Evolutionary conservation across 2,113 vertebrate genomes (phyloP).

Genomic region (Crotalus tigris): DNA sequence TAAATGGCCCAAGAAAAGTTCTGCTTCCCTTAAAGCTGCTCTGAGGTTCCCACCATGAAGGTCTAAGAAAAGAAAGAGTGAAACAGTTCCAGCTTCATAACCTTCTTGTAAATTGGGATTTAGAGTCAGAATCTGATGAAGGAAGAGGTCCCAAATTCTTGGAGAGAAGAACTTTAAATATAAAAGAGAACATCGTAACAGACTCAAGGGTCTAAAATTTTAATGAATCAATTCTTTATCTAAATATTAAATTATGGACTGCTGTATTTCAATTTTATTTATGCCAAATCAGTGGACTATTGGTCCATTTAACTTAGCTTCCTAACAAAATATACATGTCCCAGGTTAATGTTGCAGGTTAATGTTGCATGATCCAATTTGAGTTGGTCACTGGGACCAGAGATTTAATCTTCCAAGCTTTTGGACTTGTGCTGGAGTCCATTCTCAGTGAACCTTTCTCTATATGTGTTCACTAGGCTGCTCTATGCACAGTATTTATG

Average conservation of each 20-base stretch:
- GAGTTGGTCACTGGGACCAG: neutral
- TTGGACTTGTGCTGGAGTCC: neutral
- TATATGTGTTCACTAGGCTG: neutral
- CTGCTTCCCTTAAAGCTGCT: slow-evolving; percentile 78
- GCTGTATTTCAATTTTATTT: neutral
- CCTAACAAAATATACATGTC: neutral
- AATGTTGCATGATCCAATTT: neutral
- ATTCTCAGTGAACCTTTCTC: neutral
- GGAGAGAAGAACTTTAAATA: slow-evolving; percentile 90
- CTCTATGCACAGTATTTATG: neutral
- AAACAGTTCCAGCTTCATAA: slow-evolving; percentile 55
- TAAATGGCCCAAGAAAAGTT: slow-evolving; percentile 47
- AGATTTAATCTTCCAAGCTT: neutral
- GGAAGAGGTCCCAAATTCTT: slow-evolving; percentile 81
- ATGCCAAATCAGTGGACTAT: neutral
- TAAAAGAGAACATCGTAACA: slow-evolving; percentile 82
- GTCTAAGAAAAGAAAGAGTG: slow-evolving; percentile 57
- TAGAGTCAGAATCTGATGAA: slow-evolving; percentile 67
- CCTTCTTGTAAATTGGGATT: slow-evolving; percentile 41
- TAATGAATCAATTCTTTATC: neutral
- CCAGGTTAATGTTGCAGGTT: neutral
- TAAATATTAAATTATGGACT: neutral
- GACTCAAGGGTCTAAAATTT: neutral
- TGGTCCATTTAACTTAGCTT: neutral
- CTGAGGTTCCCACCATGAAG: slow-evolving; percentile 81